Conservation (phyloP, 2,888 invertebrate genomes). For the Morpho helenor region DNA sequence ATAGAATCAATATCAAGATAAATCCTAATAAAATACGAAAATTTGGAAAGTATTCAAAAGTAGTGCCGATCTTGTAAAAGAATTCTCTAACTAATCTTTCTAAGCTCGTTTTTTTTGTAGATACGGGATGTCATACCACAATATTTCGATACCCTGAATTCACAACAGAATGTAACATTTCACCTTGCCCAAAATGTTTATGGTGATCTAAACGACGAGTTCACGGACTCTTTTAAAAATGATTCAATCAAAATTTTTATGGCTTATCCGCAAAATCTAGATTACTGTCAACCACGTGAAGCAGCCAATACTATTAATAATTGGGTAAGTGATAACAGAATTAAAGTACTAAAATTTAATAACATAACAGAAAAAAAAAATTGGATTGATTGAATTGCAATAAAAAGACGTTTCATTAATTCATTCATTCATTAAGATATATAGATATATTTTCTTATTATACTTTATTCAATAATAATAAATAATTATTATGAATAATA, state of each 20-base stretch:
- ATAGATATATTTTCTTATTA: background rate
- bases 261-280: constrained; percentile 30
- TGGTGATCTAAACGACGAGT: constrained; percentile 22
- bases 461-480: background rate
- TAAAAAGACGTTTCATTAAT: too few relatives aligned
- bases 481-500: too few relatives aligned
- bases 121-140: constrained; percentile 25
- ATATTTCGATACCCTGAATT: constrained; percentile 25
- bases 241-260: constrained; percentile 25
- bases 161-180: constrained; percentile 27
- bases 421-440: too few relatives aligned
- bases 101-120: constrained; percentile 18
- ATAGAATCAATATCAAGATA: too few relatives aligned
- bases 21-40: too few relatives aligned
- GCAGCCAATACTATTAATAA: constrained; percentile 29
- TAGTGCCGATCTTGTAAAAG: too few relatives aligned
- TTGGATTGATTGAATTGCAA: too few relatives aligned
- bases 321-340: constrained; percentile 26
- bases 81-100: too few relatives aligned
- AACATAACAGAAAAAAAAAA: too few relatives aligned
- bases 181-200: constrained; percentile 27
- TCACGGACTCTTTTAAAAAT: constrained; percentile 23
- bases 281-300: constrained; percentile 25
- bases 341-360: background rate
- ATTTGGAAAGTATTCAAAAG: too few relatives aligned